Evolutionary conservation across 1,140 invertebrate genomes (phyloP).

Genomic region (Triops cancriformis): DNA sequence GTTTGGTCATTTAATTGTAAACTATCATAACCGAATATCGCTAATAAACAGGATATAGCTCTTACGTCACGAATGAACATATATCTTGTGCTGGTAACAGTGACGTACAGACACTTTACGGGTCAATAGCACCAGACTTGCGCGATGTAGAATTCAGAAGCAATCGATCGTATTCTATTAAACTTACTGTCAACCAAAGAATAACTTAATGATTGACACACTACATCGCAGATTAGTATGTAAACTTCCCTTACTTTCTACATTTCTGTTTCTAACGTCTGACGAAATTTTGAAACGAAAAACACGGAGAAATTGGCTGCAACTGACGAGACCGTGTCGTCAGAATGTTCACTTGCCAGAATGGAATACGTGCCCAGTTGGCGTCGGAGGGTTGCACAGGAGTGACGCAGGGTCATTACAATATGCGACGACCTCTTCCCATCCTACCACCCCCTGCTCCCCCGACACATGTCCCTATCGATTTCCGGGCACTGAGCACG

Average conservation of each 20-base stretch:
- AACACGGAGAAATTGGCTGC: not conserved
- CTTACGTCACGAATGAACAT: too few relatives aligned
- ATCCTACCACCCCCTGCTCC: not conserved
- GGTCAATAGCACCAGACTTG: not conserved
- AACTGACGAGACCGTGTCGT: not conserved
- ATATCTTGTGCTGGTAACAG: not conserved
- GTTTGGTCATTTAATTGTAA: too few relatives aligned
- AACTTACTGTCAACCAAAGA: not conserved
- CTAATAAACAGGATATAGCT: too few relatives aligned
- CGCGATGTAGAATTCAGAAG: not conserved
- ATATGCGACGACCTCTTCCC: not conserved
- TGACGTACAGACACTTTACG: not conserved
- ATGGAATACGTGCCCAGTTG: not conserved
- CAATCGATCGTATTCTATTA: not conserved
- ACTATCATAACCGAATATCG: too few relatives aligned
- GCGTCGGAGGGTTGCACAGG: not conserved
- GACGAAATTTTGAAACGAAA: not conserved
- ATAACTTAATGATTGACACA: too few relatives aligned
- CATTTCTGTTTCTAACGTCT: too few relatives aligned
- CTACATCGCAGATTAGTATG: too few relatives aligned
- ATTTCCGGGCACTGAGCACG: not conserved
- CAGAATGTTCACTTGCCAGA: not conserved
- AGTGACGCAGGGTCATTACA: constrained; percentile 2
- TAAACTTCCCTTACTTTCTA: too few relatives aligned
- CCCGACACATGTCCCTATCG: not conserved